These are phyloP conservation scores for Lasioglossum figueresi DNA, from an alignment of 2,888 invertebrate genomes.

Conservation along the genomic window DNA sequence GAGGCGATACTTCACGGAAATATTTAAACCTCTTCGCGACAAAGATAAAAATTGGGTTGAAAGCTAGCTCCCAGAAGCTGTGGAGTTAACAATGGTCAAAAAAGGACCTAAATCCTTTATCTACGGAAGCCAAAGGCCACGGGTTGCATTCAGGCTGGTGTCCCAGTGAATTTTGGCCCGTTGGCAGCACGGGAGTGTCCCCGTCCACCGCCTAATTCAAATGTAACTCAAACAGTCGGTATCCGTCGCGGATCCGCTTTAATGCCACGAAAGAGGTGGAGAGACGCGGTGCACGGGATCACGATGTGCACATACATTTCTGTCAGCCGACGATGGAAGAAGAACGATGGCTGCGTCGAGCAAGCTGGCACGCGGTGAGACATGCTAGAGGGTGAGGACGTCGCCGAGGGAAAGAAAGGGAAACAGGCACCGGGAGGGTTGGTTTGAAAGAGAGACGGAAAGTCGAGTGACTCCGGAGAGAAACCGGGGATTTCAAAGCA, in stretches of 20 bases:
- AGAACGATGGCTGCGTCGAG: conserved; percentile 42
- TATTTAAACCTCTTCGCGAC: not conserved
- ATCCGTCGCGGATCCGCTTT: conserved; percentile 51
- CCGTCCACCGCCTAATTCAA: conserved; percentile 45
- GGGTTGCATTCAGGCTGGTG: not conserved
- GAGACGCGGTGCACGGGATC: conserved; percentile 34
- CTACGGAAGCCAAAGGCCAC: not conserved
- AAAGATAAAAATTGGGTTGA: not conserved
- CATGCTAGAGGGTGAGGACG: conserved; percentile 33
- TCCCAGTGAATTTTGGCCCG: conserved; percentile 40
- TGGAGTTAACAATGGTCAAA: not conserved
- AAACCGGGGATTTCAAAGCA: conserved; percentile 71
- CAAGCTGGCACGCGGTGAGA: conserved; percentile 45
- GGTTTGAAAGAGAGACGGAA: conserved; percentile 42
- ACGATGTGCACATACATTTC: conserved; percentile 55
- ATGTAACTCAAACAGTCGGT: conserved; percentile 53
- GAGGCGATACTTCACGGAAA: not conserved
- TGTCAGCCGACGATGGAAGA: conserved; percentile 41
- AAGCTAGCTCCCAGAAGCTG: not conserved
- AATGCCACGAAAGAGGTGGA: conserved; percentile 34
- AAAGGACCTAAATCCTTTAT: not conserved
- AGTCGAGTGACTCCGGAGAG: conserved; percentile 51
- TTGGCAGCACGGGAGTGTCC: not conserved
- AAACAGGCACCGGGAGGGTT: conserved; percentile 18
- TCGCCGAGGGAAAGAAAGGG: conserved; percentile 30